These are phyloP conservation scores for Andricus curvator DNA, from an alignment of 2,888 invertebrate genomes.

Conservation along the genomic window DNA sequence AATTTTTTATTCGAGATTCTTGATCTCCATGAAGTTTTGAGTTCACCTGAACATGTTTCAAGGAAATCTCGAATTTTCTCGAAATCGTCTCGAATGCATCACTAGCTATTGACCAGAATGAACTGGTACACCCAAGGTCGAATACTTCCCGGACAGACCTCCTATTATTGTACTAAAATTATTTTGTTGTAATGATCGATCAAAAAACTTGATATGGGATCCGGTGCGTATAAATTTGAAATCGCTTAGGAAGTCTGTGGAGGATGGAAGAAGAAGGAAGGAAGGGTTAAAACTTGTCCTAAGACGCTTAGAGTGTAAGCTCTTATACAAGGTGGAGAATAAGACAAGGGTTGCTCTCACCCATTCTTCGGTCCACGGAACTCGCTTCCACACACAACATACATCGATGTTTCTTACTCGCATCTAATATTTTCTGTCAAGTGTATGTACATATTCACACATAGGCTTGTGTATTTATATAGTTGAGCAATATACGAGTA, in stretches of 20 bases:
- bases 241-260: conserved; percentile 37
- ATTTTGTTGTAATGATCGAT: not conserved
- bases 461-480: conserved; percentile 45
- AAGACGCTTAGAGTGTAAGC: conserved; percentile 77
- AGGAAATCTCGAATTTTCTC: too few species aligned
- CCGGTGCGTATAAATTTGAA: conserved; percentile 10
- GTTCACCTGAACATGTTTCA: too few species aligned
- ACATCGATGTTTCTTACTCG: conserved; percentile 47
- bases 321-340: conserved; percentile 75
- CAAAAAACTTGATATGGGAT: not conserved
- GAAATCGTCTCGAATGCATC: too few species aligned
- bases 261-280: conserved; percentile 56
- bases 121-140: too few species aligned
- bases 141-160: too few species aligned
- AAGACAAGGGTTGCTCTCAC: conserved; percentile 67
- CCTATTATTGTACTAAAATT: not conserved
- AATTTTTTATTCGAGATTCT: too few species aligned
- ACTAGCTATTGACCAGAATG: too few species aligned
- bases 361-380: conserved; percentile 50
- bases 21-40: too few species aligned
- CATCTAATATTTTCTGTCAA: conserved; percentile 28
- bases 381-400: conserved; percentile 49
- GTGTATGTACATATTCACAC: conserved; percentile 47
- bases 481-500: conserved; percentile 31
- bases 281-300: conserved; percentile 75